Conservation (phyloP, 1,140 invertebrate species). For the Yoshiicerus persimilis region DNA sequence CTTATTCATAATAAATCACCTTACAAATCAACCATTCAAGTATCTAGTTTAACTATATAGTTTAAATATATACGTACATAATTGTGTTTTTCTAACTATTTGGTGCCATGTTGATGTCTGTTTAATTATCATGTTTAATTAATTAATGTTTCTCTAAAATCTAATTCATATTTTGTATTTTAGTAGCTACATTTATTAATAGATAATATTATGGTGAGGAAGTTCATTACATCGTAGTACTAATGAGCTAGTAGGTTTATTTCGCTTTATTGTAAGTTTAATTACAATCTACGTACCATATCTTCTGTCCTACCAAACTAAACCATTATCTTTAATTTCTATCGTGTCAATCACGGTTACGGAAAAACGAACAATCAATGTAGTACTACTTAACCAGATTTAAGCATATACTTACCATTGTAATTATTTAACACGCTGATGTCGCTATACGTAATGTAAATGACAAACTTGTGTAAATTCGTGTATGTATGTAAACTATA, state of each 20-base stretch:
- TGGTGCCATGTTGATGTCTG: slow-evolving; percentile 7
- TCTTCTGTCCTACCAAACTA: background rate
- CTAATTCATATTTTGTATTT: background rate
- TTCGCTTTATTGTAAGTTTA: background rate
- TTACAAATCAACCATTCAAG: background rate
- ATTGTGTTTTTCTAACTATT: background rate
- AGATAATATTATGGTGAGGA: background rate
- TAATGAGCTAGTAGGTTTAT: background rate
- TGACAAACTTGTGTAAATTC: background rate
- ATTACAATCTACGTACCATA: no score
- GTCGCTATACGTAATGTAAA: background rate
- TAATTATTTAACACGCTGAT: background rate
- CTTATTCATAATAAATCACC: background rate
- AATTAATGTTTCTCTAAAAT: background rate
- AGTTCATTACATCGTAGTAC: background rate
- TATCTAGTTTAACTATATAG: background rate
- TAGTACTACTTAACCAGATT: background rate
- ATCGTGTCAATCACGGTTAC: background rate
- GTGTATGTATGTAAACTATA: background rate
- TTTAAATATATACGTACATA: background rate
- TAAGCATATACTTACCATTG: background rate
- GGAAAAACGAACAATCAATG: background rate
- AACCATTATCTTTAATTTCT: background rate
- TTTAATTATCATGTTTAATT: background rate
- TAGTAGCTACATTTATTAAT: background rate